Evolutionary conservation across 1,140 invertebrate genomes (phyloP), one percentile per base, ranked within the genome.

Genomic region (Hydropsyche tenuis): DNA sequence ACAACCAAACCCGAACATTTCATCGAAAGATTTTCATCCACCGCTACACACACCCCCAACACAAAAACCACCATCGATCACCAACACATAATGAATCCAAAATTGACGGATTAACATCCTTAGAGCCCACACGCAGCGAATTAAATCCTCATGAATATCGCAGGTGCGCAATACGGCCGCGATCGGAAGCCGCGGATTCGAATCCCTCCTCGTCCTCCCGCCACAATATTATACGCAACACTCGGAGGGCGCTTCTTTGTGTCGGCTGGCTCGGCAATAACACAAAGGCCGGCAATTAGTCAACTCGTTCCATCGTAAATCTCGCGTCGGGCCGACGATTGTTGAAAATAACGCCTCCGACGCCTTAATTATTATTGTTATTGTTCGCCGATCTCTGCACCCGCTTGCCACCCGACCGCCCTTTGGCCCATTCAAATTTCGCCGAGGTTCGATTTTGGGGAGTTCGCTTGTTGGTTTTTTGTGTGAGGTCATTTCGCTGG

Each of bases 281-380:
- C 30, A 68, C 65, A 68, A 68, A 68, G 65, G 22, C 6, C 45
- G 42, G 65, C 65, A 68, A 68, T 68, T 68, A 68, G 42, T 68
- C 65, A 68, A 68, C 65, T 68, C 42, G 65, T 48, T 68, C 42
- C 37, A 18, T 11, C 16, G 48, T 68, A 65, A 65, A 65, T 65
- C 65, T 48, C 65, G 64, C 42, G 20, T 42, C 22, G 16, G 42
- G 16, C 64, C 14, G 63, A 65, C 63, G 16, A 68, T 68, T 48
- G 45, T 68, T 45, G 9, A 22, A 46, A 48, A 43, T 65, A 65
- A 46, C 30, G 42, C 18, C 65, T 4, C 3, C 3, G 20, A 48
- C 43, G 12, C 65, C 42, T 68, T 48, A 68, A 68, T 68, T 68
- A 48, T 48, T 68, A 68, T 68, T 46, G 65, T 68, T 48, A 27